Evolutionary conservation across 2,888 invertebrate species (phyloP), one percentile per base, ranked within the genome.

Genomic region (Arctia plantaginis): DNA sequence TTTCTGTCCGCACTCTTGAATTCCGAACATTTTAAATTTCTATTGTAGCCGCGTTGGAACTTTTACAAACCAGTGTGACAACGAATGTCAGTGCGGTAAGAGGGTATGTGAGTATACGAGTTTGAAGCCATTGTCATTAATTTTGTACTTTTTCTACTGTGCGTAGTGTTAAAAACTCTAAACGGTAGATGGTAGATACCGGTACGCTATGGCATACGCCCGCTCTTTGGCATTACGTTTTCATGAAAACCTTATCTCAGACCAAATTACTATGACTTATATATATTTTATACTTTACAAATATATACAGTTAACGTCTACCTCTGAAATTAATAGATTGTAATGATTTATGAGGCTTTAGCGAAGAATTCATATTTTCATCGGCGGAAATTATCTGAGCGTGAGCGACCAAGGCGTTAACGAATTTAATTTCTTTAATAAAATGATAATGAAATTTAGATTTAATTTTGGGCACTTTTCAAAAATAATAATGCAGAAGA

Each of bases 21-120:
- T 87, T 84, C 87, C 74, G 81, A 79, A 86, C 86, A 86, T 88
- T 89, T 86, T 80, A 86, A 89, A 88, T 87, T 85, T 88, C 85
- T 88, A 87, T 88, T 88, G 83, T 83, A 75, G 67, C 72, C 75
- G 77, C 79, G 81, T 80, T 84, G 85, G 73, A 85, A 90, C 87
- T 86, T 90, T 88, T 82, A 73, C 35, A 18, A 76, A 73, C 75
- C 77, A 74, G 77, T 80, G 79, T 82, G 85, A 85, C 86, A 84
- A 82, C 74, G 78, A 84, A 87, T 86, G 85, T 84, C 82, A 80
- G 79, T 81, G 82, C 79, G 84, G 76, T 82, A 80, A 84, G 79
- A 79, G 83, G 77, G 74, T 78, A 77, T 77, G 77, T 77, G 79
- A 83, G 80, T 85, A n/a, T n/a, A n/a, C n/a, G n/a, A n/a, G 84